phyloP scores from a whole-genome alignment of 2,888 invertebrate genomes.

The Parascotia fuliginaria region DNA sequence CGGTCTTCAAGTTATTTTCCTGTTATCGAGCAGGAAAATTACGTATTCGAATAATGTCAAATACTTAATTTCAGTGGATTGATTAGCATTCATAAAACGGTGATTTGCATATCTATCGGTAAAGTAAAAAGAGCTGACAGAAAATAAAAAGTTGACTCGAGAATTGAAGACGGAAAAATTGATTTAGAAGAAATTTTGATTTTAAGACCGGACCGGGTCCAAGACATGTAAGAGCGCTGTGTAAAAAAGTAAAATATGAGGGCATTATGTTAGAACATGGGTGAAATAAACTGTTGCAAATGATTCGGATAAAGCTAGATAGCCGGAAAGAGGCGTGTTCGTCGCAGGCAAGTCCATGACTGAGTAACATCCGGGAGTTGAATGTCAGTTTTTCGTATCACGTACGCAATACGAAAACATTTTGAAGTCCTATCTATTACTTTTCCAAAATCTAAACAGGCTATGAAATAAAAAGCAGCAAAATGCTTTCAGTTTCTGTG shows the following conservation, averaged over 20 bases:
- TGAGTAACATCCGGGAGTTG: constrained; percentile 13
- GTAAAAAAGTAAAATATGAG: constrained; percentile 4
- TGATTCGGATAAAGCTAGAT: constrained; percentile 17
- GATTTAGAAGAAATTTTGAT: background rate
- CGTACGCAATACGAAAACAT: background rate
- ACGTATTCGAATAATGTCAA: constrained; percentile 30
- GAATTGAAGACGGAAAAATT: background rate
- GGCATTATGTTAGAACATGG: constrained; percentile 6
- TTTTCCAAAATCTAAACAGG: background rate
- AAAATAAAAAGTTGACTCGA: background rate
- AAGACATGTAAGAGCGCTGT: background rate
- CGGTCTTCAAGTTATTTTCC: constrained; percentile 20
- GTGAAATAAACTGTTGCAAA: constrained; percentile 17
- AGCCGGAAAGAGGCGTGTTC: constrained; percentile 16
- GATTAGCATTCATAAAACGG: constrained; percentile 27
- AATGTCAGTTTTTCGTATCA: constrained; percentile 10
- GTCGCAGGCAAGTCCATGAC: constrained; percentile 14
- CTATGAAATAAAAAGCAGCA: background rate
- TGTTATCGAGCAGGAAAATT: constrained; percentile 20
- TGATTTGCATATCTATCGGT: constrained; percentile 7
- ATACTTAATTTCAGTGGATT: constrained; percentile 20
- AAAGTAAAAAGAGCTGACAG: background rate
- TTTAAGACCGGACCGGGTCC: background rate
- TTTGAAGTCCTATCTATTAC: background rate
- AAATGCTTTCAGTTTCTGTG: too few relatives aligned